Evolutionary conservation across 2,888 invertebrate genomes (phyloP).

Genomic region (Papilio demoleus): DNA sequence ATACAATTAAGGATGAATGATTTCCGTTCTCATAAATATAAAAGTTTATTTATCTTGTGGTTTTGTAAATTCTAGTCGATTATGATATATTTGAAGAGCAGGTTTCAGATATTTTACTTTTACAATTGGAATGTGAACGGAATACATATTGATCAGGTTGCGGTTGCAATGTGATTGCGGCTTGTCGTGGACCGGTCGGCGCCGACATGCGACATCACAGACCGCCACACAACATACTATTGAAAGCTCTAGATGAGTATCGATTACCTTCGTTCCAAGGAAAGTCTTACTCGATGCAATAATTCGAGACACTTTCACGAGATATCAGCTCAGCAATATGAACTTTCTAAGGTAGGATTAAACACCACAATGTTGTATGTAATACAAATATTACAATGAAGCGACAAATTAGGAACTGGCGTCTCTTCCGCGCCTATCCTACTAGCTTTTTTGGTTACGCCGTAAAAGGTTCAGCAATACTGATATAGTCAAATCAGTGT

Average conservation of each 20-base stretch:
- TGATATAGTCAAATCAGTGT: not conserved
- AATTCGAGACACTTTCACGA: slow-evolving; percentile 23
- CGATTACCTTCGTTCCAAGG: not conserved
- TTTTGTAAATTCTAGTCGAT: not conserved
- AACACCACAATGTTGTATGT: not conserved
- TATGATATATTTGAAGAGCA: too few relatives aligned
- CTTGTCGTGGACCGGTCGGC: slow-evolving; percentile 16
- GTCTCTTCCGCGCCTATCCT: not conserved
- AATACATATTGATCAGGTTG: not conserved
- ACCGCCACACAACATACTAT: slow-evolving; percentile 1
- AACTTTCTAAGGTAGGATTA: not conserved
- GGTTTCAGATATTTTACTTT: slow-evolving; percentile 2
- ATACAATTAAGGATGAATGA: not conserved
- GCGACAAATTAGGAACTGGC: not conserved
- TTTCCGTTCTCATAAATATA: not conserved
- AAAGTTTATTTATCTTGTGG: not conserved
- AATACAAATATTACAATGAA: not conserved
- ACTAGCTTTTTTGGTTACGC: not conserved
- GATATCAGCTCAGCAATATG: not conserved
- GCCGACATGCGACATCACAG: not conserved
- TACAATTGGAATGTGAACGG: not conserved
- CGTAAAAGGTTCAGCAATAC: not conserved
- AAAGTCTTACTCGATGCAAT: not conserved
- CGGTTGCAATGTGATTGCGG: not conserved
- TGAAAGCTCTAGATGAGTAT: slow-evolving; percentile 12